phyloP scores from a whole-genome alignment of 2,113 vertebrate genomes.

The Anarhynchus alexandrinus region DNA sequence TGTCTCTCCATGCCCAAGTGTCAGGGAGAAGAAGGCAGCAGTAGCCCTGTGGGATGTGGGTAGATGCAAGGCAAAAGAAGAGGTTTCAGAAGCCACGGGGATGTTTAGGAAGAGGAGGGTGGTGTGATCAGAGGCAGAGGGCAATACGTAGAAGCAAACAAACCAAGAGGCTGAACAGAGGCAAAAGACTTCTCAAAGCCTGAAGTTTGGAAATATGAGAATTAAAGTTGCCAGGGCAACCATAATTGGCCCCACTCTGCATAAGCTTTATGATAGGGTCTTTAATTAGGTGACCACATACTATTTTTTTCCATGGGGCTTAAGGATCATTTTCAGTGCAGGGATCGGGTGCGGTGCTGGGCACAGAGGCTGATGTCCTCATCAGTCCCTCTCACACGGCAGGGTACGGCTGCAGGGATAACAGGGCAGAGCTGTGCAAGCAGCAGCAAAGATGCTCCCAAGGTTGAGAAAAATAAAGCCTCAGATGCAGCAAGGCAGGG shows the following conservation, averaged over 20 bases:
- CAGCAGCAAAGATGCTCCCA: neutral
- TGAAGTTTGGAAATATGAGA: neutral
- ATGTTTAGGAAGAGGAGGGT: neutral
- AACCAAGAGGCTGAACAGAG: neutral
- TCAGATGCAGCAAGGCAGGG: neutral
- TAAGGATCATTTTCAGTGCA: neutral
- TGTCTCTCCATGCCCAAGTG: neutral
- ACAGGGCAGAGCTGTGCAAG: neutral
- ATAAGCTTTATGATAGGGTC: neutral
- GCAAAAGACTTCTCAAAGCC: neutral
- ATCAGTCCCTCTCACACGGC: fast-evolving
- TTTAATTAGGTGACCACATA: constrained; percentile 39
- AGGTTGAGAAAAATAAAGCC: neutral
- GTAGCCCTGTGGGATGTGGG: neutral
- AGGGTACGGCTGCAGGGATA: neutral
- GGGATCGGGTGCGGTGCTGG: neutral
- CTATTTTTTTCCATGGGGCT: neutral
- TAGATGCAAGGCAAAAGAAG: neutral
- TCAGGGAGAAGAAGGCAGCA: neutral
- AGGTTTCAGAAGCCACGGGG: neutral
- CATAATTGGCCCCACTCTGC: neutral
- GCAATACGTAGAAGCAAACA: neutral
- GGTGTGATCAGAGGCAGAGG: neutral
- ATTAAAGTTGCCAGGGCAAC: neutral
- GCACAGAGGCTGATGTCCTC: neutral